Percentiles rank a stretch among this genome's conserved stretches.
These are phyloP conservation scores for Lepus oiostolus DNA, from an alignment of 2,797 vertebrate genomes.

Conservation along the genomic window DNA sequence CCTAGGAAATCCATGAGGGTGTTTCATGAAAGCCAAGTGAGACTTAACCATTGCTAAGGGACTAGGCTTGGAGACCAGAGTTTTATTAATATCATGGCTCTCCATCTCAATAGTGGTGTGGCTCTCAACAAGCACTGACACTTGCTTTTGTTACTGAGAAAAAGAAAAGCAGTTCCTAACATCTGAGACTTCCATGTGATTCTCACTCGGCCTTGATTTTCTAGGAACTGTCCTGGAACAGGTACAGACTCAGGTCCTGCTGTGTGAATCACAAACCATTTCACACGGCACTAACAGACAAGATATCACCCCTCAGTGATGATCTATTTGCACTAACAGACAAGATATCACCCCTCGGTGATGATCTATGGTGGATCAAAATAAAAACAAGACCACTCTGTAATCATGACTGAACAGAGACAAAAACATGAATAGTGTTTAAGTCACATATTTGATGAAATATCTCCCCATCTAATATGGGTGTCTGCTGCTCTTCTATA, in stretches of 20 bases:
- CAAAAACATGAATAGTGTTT: background rate
- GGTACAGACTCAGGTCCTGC: too few relatives aligned
- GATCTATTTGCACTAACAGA: too few relatives aligned
- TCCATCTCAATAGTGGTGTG: background rate
- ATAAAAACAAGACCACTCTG: background rate
- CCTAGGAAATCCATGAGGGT: slow-evolving; percentile 6
- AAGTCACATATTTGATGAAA: background rate
- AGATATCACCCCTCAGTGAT: background rate
- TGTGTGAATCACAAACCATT: background rate
- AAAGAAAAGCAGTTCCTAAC: background rate
- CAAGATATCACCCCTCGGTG: background rate
- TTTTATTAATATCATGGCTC: background rate
- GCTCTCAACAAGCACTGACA: background rate
- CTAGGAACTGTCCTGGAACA: background rate
- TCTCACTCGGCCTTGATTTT: background rate
- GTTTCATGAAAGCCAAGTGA: too few relatives aligned
- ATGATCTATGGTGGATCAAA: background rate
- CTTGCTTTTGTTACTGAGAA: background rate
- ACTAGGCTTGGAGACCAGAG: background rate
- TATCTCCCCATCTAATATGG: too few relatives aligned
- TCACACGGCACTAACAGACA: background rate
- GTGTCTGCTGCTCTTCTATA: background rate
- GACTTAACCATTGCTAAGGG: background rate
- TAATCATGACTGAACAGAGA: background rate
- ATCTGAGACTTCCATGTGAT: too few relatives aligned